These are phyloP conservation scores for Melikaiella ostensackeni DNA, from an alignment of 2,888 invertebrate genomes.

Conservation along the genomic window DNA sequence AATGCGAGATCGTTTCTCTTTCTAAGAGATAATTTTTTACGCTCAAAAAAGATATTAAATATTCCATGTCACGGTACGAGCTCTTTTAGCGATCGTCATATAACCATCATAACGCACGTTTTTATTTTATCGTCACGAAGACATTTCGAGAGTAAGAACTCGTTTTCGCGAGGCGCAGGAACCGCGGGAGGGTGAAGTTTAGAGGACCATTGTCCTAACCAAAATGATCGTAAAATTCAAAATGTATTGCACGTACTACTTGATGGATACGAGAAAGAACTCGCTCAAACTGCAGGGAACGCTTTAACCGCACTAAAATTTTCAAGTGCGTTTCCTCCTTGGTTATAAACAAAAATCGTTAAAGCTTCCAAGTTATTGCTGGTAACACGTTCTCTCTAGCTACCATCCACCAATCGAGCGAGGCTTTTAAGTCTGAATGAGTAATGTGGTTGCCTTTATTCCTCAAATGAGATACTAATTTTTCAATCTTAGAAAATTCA, in stretches of 20 bases:
- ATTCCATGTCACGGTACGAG: constrained; percentile 14
- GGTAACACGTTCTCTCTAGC: neutral
- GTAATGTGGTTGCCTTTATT: neutral
- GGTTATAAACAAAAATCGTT: constrained; percentile 14
- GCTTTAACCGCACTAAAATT: neutral
- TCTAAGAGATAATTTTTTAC: neutral
- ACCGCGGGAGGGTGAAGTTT: neutral
- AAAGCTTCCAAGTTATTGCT: neutral
- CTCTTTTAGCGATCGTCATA: constrained; percentile 20
- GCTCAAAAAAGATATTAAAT: constrained; percentile 5
- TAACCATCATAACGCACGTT: constrained; percentile 6
- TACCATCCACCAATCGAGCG: neutral
- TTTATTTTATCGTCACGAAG: constrained; percentile 29
- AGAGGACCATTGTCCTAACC: constrained; percentile 20
- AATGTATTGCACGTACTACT: neutral
- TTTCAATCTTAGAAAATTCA: neutral
- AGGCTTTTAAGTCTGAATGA: neutral
- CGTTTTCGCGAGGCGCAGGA: neutral
- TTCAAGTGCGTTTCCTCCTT: neutral
- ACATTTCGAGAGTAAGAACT: constrained; percentile 18
- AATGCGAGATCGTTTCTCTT: no score
- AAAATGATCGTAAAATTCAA: constrained; percentile 20
- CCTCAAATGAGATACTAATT: neutral
- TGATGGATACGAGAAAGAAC: constrained; percentile 13
- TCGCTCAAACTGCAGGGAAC: neutral